Conservation (phyloP, 2,797 vertebrate species). For the Miichthys miiuy region DNA sequence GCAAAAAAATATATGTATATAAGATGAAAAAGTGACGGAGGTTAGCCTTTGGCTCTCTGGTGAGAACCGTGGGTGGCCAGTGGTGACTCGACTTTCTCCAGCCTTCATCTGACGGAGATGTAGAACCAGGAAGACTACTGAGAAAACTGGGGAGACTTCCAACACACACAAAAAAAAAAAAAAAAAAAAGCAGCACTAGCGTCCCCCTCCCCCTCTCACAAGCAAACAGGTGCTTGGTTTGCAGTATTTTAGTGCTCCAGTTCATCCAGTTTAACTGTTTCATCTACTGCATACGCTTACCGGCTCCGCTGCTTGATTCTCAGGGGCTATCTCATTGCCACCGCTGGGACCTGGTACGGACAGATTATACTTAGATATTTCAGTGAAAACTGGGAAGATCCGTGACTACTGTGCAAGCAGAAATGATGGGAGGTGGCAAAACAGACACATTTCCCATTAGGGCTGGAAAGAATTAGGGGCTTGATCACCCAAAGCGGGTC, state of each 20-base stretch:
- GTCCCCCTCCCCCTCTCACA: constrained; percentile 27
- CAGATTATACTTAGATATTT: constrained; percentile 4
- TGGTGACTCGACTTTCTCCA: constrained; percentile 54
- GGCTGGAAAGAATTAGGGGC: background rate
- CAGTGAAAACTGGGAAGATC: background rate
- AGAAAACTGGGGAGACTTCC: constrained; percentile 62
- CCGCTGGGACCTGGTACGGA: constrained; percentile 1
- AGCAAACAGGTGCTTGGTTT: constrained; percentile 57
- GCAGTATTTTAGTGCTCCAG: constrained; percentile 64
- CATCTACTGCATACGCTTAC: constrained; percentile 69
- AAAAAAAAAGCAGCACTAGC: constrained; percentile 66
- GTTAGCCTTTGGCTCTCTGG: constrained; percentile 60
- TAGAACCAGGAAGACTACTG: constrained; percentile 70
- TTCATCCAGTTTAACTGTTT: constrained; percentile 67
- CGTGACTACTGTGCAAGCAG: constrained; percentile 4
- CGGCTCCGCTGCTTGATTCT: constrained; percentile 62
- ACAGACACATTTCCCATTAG: background rate
- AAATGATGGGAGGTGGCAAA: constrained; percentile 21
- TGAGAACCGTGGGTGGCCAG: constrained; percentile 44
- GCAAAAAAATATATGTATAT: constrained; percentile 60
- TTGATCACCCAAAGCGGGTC: constrained; percentile 4
- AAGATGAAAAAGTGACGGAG: constrained; percentile 66
- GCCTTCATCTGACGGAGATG: constrained; percentile 56
- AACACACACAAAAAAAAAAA: constrained; percentile 31
- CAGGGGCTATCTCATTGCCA: constrained; percentile 70